These are phyloP conservation scores for Polypedilum vanderplanki DNA, from an alignment of 1,140 invertebrate species.

Conservation along the genomic window DNA sequence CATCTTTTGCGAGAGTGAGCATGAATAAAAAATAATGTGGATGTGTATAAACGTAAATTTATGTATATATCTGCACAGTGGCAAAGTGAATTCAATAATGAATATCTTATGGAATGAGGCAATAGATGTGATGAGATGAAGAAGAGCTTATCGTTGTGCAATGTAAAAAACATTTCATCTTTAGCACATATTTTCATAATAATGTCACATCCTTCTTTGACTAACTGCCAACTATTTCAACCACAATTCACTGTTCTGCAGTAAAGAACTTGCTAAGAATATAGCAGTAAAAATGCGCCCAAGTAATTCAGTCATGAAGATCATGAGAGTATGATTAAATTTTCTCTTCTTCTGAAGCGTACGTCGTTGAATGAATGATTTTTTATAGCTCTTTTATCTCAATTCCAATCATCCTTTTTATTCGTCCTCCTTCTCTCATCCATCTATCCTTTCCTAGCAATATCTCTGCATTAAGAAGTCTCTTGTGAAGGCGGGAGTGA, in stretches of 20 bases:
- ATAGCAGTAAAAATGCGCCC: too few species aligned
- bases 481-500: too few species aligned
- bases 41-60: background rate
- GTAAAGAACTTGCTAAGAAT: too few species aligned
- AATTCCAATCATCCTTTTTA: conserved; percentile 18
- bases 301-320: too few species aligned
- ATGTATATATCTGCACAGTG: background rate
- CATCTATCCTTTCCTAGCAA: too few species aligned
- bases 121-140: background rate
- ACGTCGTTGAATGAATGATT: background rate
- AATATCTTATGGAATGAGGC: background rate
- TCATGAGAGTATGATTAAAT: background rate
- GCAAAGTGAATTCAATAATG: background rate
- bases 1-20: background rate
- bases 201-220: too few species aligned
- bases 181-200: background rate
- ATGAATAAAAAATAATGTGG: background rate
- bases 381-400: conserved; percentile 26
- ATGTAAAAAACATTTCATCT: background rate
- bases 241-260: too few species aligned
- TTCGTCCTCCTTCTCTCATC: background rate
- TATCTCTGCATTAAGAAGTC: too few species aligned
- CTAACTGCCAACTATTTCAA: too few species aligned
- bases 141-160: background rate
- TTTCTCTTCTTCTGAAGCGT: background rate